These are phyloP conservation scores for Tympanoctomys barrerae DNA, from an alignment of 2,797 vertebrate genomes.

Conservation along the genomic window DNA sequence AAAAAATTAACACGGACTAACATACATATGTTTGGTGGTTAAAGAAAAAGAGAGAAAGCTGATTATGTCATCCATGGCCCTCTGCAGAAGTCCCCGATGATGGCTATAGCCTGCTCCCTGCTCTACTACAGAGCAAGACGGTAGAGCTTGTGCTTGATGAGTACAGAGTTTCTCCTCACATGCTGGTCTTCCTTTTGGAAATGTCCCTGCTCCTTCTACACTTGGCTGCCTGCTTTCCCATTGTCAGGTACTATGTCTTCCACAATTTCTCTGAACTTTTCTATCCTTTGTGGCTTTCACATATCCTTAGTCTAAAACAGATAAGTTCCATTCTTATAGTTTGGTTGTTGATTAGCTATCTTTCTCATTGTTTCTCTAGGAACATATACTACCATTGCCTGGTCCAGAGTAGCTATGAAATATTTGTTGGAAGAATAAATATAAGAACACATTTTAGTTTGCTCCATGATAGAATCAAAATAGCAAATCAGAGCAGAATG, in stretches of 20 bases:
- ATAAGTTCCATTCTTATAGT: too few relatives aligned
- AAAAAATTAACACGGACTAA: background rate
- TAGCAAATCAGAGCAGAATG: background rate
- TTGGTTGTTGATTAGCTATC: background rate
- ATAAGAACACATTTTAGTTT: slow-evolving; percentile 47
- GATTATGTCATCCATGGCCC: background rate
- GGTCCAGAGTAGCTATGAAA: background rate
- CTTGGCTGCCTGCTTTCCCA: background rate
- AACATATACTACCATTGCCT: background rate
- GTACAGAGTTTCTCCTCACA: background rate
- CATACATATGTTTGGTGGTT: background rate
- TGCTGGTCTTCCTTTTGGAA: background rate
- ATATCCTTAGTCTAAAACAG: background rate
- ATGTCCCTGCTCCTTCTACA: background rate
- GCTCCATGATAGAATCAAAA: background rate
- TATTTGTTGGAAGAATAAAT: slow-evolving; percentile 7
- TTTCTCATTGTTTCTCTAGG: background rate
- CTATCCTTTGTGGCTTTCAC: background rate
- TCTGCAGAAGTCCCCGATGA: background rate
- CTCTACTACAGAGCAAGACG: background rate
- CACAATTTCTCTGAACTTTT: background rate
- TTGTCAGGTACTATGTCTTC: background rate
- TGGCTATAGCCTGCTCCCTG: background rate
- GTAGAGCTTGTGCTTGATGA: background rate
- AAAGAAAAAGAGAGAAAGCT: background rate